Conservation (phyloP, 2,797 vertebrate species). For the Dallia pectoralis region DNA sequence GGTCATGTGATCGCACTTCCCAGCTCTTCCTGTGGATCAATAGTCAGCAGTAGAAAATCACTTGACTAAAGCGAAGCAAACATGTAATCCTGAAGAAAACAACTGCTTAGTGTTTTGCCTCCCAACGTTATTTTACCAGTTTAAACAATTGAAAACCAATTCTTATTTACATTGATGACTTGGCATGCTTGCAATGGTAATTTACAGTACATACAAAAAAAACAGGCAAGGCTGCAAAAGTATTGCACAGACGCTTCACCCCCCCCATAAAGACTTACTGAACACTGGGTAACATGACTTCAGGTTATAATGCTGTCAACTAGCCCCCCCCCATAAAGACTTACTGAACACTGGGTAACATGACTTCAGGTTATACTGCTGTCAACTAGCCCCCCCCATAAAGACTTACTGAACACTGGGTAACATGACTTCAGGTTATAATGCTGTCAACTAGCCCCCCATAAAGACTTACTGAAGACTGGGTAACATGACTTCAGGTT, state of each 20-base stretch:
- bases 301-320: neutral
- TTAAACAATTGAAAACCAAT: no score
- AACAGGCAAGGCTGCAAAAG: neutral
- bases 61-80: neutral
- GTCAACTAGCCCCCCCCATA: neutral
- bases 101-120: neutral
- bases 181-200: neutral
- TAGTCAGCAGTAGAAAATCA: slow-evolving; percentile 29
- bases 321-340: neutral
- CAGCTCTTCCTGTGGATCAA: slow-evolving; percentile 49
- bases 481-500: no score
- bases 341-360: neutral
- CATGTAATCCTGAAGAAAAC: neutral
- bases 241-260: slow-evolving; percentile 14
- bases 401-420: no score
- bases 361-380: neutral
- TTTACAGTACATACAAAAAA: neutral
- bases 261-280: neutral
- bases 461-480: no score
- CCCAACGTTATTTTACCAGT: no score
- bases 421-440: neutral
- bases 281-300: slow-evolving; percentile 5
- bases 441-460: no score
- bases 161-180: no score
- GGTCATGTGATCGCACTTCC: slow-evolving; percentile 60